Conservation (phyloP, 2,113 vertebrate species). For the Alouatta palliata region DNA sequence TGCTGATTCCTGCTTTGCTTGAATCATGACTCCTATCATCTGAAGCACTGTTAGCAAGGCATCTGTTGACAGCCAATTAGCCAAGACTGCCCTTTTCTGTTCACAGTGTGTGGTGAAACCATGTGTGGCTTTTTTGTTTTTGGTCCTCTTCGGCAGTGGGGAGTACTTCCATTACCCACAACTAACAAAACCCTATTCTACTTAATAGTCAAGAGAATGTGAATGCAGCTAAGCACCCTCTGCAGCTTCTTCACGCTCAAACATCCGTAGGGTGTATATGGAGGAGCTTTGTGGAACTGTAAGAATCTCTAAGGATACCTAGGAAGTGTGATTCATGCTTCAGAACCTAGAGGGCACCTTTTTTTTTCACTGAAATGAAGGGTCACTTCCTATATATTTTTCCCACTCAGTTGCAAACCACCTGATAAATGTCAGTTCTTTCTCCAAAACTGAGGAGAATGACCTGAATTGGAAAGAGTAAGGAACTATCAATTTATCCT, state of each 20-base stretch:
- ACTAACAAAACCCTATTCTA: not conserved
- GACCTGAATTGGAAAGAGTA: not conserved
- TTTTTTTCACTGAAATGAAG: constrained; percentile 32
- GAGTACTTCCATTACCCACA: not conserved
- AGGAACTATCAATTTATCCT: not conserved
- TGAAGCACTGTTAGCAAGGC: not conserved
- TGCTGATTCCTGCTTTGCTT: not conserved
- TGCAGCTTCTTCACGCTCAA: not conserved
- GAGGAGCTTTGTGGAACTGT: not conserved
- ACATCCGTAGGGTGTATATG: not conserved
- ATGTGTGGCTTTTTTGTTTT: not conserved
- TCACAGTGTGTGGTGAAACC: not conserved
- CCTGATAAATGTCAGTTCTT: constrained; percentile 14
- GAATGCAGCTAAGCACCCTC: not conserved
- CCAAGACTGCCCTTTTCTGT: not conserved
- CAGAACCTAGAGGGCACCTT: not conserved
- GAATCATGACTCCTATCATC: not conserved
- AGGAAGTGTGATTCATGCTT: not conserved
- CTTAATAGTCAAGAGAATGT: not conserved
- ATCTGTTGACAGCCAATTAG: not conserved
- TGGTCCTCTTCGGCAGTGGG: not conserved
- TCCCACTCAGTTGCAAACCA: constrained; percentile 8
- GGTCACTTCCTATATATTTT: not conserved
- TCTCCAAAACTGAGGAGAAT: not conserved
- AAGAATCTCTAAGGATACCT: not conserved